Evolutionary conservation across 2,113 vertebrate species (phyloP).

Genomic region (Bombycilla garrulus): DNA sequence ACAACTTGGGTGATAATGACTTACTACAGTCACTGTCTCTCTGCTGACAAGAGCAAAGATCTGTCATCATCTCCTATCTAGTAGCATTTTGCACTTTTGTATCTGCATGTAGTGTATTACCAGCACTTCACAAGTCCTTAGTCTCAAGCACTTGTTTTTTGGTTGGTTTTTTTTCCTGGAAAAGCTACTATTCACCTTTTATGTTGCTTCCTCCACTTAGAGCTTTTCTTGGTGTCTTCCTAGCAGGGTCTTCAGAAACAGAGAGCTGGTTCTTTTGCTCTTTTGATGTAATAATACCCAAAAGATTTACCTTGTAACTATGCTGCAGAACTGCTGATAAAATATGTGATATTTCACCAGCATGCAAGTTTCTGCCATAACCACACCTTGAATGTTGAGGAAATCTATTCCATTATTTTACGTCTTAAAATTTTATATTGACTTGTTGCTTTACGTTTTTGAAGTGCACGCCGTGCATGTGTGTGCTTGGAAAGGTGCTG

Average conservation of each 20-base stretch:
- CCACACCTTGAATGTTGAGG: not conserved
- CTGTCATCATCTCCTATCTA: conserved; percentile 56
- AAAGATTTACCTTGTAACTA: not conserved
- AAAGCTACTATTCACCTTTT: not conserved
- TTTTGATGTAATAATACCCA: not conserved
- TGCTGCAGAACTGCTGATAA: not conserved
- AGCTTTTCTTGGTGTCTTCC: not conserved
- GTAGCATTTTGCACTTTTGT: conserved; percentile 57
- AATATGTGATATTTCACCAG: not conserved
- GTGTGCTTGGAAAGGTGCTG: not conserved
- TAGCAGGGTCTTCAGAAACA: not conserved
- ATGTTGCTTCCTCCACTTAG: not conserved
- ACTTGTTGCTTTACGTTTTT: not conserved
- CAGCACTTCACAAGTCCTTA: conserved; percentile 24
- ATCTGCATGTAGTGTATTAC: conserved; percentile 39
- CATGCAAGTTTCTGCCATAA: not conserved
- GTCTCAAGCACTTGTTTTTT: not conserved
- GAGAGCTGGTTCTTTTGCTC: not conserved
- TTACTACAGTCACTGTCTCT: conserved; percentile 62
- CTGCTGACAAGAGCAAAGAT: conserved; percentile 69
- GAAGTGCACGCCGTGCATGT: not conserved
- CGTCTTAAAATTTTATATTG: not conserved
- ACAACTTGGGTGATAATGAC: conserved; percentile 67
- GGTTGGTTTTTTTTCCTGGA: not conserved
- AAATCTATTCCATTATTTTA: not conserved